Base-by-base conservation (phyloP, 2,797 vertebrate genomes). In the Acestrorhynchus altus region DNA sequence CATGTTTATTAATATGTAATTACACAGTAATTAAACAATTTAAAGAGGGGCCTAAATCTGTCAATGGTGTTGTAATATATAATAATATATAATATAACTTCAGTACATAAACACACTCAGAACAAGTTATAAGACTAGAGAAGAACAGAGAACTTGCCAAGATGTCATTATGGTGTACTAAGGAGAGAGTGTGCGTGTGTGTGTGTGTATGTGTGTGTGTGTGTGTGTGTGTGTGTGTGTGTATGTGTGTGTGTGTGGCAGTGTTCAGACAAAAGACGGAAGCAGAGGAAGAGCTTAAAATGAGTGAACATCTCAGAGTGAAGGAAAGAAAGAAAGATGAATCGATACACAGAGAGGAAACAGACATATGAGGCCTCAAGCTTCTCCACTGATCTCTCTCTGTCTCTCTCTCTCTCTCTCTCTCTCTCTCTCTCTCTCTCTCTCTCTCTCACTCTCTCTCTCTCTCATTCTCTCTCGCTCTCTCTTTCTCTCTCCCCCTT, bases 291-390 rank as follows among this genome's bases (percentile, higher is more conserved):
- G 13, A 28, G 71, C 4, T 35, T 73, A 10, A 35, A 39, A 35
- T 26, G 63, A 51, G 15, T 44, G 42, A 47, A 44, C 42, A 16
- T n/a, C 49, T 28, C 18, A 60, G 13, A 22, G 16, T 31, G 60
- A 76, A 18, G 49, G 26, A 18, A 35, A 64, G 26, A 39, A 8
- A 57, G 31, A 51, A 51, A 49, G 52, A 31, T n/a, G n/a, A 42
- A 20, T 22, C 5, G 31, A 61, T 63, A 13, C 18, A 24, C 24
- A 16, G n/a, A 16, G n/a, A 31, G 16, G 6, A 16, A 68, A 76
- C 28, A 60, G 65, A 60, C 26, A 26, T 39, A 39, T 51, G 66
- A 47, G 56, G 63, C 39, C 70, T n/a, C 52, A 44, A 24, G 52
- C 40, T 46, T 22, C 52, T 12, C 35, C 22, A 49, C n/a, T 20